Evolutionary conservation across 92 coral and sea anemone genomes (phyloP), one percentile per base, ranked within the genome.

Genomic region (Montipora capitata): DNA sequence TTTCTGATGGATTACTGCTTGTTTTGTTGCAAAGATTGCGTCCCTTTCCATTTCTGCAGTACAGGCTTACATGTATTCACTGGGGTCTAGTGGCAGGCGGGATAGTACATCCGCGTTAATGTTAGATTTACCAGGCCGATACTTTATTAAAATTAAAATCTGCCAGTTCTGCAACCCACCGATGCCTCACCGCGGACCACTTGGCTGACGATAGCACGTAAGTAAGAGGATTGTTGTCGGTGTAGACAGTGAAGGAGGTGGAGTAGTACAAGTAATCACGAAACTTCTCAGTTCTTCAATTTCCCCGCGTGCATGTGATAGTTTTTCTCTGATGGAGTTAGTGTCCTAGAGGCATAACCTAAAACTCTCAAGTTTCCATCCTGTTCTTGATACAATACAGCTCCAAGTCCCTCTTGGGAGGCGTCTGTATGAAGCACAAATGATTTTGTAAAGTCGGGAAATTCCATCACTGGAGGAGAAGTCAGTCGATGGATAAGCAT

Each of bases 101-200:
- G 27, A 20, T 20, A 20, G 27, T 20, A 20, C 27, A 20, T 20
- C 27, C 27, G 27, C 27, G 27, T 20, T 0, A 20, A 20, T 20
- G 27, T 20, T 20, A 20, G 27, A 20, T 20, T 20, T 20, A 20
- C 27, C 27, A 20, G 27, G 27, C 27, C 27, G 27, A 20, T 20
- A 20, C 27, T 20, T 20, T 20, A 20, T 20, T 20, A 20, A 87
- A 87, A 35, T 80, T 51, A 35, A 61, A 88, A 73, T 88, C 91
- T 18, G 87, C 82, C 82, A 88, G n/a, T 81, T 88, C 87, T 40
- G 80, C 87, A 52, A 74, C 81, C 87, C 91, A 88, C 70, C 82
- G 76, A 48, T 68, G 65, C 48, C 87, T 81, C 16, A 71, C 78
- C 48, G 91, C 91, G 4, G 82, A 69, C 68, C 80, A 57, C 54